A percentile compares a stretch with the other conserved stretches of the same genome.
phyloP scores from a whole-genome alignment of 2,113 vertebrate species.

The Tragelaphus scriptus region DNA sequence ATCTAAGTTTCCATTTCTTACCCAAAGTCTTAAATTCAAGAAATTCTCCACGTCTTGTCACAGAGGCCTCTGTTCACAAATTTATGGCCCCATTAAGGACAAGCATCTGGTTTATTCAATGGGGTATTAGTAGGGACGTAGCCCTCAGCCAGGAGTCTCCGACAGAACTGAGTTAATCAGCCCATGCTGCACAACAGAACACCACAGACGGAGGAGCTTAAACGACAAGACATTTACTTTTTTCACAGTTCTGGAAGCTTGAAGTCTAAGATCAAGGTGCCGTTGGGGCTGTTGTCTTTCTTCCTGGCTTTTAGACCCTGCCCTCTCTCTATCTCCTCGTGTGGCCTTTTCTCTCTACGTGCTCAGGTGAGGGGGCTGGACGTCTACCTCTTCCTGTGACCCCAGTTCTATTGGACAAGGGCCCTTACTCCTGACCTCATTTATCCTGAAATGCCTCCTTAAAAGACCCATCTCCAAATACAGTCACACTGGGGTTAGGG shows the following conservation, averaged over 20 bases:
- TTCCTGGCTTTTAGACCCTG: neutral
- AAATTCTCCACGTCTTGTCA: neutral
- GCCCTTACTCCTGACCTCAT: neutral
- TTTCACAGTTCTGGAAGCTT: neutral
- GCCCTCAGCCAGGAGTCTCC: neutral
- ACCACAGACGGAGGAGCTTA: accelerated
- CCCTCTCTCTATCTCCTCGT: neutral
- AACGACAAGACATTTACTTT: neutral
- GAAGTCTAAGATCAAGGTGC: neutral
- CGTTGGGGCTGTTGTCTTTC: neutral
- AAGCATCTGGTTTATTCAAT: neutral
- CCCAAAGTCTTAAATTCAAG: neutral
- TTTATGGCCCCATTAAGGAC: neutral
- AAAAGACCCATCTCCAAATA: neutral
- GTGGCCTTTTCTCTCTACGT: neutral
- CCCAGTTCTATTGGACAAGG: neutral
- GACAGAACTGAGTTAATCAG: neutral
- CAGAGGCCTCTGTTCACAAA: neutral
- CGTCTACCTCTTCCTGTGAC: neutral
- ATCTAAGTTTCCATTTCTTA: neutral
- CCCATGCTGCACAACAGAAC: neutral
- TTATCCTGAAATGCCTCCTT: neutral
- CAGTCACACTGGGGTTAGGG: neutral
- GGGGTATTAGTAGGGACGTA: neutral
- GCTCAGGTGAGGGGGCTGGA: neutral